Evolutionary conservation across 1,140 invertebrate species (phyloP).

Genomic region (Plutomurus gul): DNA sequence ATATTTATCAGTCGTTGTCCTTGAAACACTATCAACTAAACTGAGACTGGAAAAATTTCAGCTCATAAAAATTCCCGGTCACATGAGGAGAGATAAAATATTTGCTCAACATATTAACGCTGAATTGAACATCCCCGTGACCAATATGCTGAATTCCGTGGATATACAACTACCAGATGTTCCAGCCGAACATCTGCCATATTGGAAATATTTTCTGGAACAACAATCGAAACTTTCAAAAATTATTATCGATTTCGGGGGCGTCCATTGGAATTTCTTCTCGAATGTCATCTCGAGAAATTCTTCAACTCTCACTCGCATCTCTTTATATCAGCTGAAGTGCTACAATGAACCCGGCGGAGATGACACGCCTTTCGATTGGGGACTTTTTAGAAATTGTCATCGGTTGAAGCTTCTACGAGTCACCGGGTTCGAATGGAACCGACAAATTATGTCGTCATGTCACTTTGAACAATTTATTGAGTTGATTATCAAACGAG

Average conservation of each 20-base stretch:
- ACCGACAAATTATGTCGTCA: background rate
- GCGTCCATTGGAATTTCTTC: background rate
- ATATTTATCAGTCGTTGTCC: background rate
- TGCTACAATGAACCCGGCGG: background rate
- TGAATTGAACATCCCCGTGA: background rate
- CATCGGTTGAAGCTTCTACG: background rate
- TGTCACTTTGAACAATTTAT: background rate
- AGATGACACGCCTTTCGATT: background rate
- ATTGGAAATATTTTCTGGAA: slow-evolving; percentile 11
- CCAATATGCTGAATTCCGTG: background rate
- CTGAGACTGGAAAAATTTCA: background rate
- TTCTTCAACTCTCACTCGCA: background rate
- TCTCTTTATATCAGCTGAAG: background rate
- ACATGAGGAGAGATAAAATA: background rate
- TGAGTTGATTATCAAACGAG: background rate
- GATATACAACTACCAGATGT: background rate
- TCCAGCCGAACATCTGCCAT: background rate
- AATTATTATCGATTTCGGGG: background rate
- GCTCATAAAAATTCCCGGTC: background rate
- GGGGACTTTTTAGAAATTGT: background rate
- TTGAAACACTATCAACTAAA: background rate
- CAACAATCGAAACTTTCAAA: background rate
- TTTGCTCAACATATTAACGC: background rate
- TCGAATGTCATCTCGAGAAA: background rate
- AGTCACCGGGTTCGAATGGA: background rate